These are phyloP conservation scores for Theocolax elegans DNA, from an alignment of 1,140 invertebrate species.

Conservation along the genomic window DNA sequence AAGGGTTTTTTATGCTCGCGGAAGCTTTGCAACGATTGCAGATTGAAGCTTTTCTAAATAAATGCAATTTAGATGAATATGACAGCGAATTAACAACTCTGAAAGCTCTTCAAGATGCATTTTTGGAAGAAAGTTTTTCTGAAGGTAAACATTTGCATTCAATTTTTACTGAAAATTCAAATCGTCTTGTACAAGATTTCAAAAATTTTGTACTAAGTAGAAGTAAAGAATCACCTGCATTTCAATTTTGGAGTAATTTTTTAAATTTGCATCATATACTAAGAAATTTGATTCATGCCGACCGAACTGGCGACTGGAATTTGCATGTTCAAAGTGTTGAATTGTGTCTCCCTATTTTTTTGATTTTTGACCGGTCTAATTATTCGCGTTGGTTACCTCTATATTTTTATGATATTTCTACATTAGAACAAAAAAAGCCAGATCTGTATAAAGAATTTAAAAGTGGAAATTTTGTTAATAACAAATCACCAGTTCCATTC, in stretches of 20 bases:
- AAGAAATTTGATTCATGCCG: conserved; percentile 25
- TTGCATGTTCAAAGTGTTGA: conserved; percentile 11
- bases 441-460: not conserved
- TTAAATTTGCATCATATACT: not conserved
- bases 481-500: not conserved
- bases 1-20: conserved; percentile 21
- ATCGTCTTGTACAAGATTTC: not conserved
- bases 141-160: not conserved
- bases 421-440: not conserved
- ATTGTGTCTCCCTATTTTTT: conserved; percentile 25
- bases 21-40: conserved; percentile 21
- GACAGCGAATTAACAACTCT: conserved; percentile 1
- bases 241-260: conserved; percentile 10
- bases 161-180: not conserved
- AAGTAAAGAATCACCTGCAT: not conserved
- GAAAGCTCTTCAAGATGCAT: not conserved
- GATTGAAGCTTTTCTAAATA: conserved; percentile 28
- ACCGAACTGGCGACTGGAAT: conserved; percentile 37
- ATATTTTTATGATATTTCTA: conserved; percentile 23
- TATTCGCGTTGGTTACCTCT: conserved; percentile 34
- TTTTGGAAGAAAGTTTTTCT: not conserved
- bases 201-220: not conserved
- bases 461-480: not conserved
- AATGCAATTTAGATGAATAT: not conserved
- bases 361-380: conserved; percentile 26